Evolutionary conservation across 2,113 vertebrate species (phyloP).

Genomic region (Hemiprocne comata): DNA sequence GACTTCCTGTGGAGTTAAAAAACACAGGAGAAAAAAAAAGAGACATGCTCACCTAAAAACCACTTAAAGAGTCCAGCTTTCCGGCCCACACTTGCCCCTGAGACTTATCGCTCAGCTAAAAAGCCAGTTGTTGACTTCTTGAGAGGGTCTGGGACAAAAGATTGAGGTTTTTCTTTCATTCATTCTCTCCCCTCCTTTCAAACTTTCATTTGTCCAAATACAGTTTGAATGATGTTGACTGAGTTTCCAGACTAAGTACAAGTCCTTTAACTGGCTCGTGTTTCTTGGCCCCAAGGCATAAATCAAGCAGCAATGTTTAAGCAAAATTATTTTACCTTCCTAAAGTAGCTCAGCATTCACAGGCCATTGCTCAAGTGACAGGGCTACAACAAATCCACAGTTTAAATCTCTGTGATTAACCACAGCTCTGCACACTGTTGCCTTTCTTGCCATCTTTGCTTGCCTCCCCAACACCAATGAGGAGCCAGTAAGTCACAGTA

Average conservation of each 20-base stretch:
- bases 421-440: neutral
- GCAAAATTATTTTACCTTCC: neutral
- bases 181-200: neutral
- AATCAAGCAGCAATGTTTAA: neutral
- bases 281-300: neutral
- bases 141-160: neutral
- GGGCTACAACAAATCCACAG: neutral
- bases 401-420: neutral
- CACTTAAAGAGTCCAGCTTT: neutral
- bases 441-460: neutral
- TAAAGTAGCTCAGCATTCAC: neutral
- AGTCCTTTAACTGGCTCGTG: neutral
- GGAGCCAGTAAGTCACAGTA: neutral
- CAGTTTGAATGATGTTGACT: neutral
- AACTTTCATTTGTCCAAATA: neutral
- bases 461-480: accelerated
- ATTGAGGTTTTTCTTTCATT: neutral
- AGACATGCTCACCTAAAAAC: neutral
- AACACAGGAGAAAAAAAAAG: neutral
- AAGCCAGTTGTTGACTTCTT: neutral
- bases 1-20: neutral
- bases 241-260: neutral
- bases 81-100: neutral
- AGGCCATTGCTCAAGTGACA: neutral
- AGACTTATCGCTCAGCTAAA: neutral